Base-by-base conservation (phyloP, 2,888 invertebrate species). In the Hetaerina titia region DNA sequence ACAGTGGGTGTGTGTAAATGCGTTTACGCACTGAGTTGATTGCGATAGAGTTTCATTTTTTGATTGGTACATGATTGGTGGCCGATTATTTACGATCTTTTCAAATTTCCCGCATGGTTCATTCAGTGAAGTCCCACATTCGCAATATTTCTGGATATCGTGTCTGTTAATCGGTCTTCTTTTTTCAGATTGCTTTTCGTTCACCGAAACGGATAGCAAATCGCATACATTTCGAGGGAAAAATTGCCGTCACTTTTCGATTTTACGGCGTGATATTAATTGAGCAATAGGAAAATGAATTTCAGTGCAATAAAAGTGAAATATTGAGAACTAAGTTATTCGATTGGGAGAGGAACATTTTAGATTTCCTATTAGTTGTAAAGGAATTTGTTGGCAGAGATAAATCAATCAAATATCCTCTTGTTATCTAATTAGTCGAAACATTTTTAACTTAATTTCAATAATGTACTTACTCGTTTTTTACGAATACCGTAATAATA, bases 11-110 rank as follows among this genome's bases (percentile, higher is more conserved):
- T 81, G 81, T 81, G 81, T 81, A 81, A 81, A 81, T 81, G 81
- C 81, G 81, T 81, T 81, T 81, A 81, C 81, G 81, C 81, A 81
- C 81, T 81, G 81, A 81, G 81, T 81, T 81, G 81, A 81, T 81
- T 81, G 81, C 25, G 31, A 81, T 81, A 81, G 81, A 74, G 74
- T 74, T 74, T 74, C 74, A 25, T 81, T 81, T 25, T 81, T 81
- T 81, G 81, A 81, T 81, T n/a, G 81, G 81, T 81, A 81, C 81
- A 81, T 81, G 81, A 81, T 81, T 81, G 81, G 81, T 81, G 81
- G 81, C 81, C 81, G 81, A 31, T 81, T 81, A 81, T 81, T 81
- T 81, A 81, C 81, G 81, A 22, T 81, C 81, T 81, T 81, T 81
- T 31, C 81, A 81, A 81, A 31, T 81, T 81, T 25, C 81, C 81